A percentile compares a stretch with the other conserved stretches of the same genome.
These are phyloP conservation scores for Tenrec ecaudatus DNA, from an alignment of 2,113 vertebrate species.

Conservation along the genomic window DNA sequence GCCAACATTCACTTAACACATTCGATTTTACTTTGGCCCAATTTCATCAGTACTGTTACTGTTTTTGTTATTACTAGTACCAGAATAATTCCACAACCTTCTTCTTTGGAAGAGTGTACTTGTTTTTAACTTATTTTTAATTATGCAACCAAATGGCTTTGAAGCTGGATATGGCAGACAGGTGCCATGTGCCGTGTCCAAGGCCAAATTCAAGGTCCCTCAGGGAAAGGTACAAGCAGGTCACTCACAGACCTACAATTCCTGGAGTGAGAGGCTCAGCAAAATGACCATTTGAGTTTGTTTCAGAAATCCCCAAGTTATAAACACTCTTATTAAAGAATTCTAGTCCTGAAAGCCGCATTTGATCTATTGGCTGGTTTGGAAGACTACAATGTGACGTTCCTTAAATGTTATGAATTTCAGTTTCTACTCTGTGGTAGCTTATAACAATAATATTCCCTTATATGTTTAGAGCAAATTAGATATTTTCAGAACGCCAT, in stretches of 20 bases:
- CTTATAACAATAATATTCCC: conserved; percentile 5
- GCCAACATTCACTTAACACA: background rate
- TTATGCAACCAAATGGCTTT: conserved; percentile 35
- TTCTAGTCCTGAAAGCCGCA: background rate
- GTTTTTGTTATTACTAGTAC: conserved; percentile 33
- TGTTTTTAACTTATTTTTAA: conserved; percentile 37
- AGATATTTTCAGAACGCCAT: background rate
- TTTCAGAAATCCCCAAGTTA: background rate
- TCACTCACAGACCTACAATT: background rate
- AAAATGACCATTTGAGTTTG: background rate
- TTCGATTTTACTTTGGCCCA: background rate
- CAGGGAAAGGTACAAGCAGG: background rate
- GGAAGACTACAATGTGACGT: background rate
- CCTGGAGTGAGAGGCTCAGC: background rate
- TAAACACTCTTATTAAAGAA: background rate
- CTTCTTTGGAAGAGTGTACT: conserved; percentile 47
- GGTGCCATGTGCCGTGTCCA: background rate
- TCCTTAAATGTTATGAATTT: conserved; percentile 1
- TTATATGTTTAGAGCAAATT: background rate
- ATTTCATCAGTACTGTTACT: background rate
- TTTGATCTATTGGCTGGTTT: background rate
- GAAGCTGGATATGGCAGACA: conserved; percentile 28
- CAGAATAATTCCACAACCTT: conserved; percentile 17
- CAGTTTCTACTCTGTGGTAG: background rate
- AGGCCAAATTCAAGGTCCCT: conserved; percentile 61